Percentiles rank a stretch among this genome's conserved stretches.
Evolutionary conservation across 2,888 invertebrate genomes (phyloP).

Genomic region (Pasiphila rectangulata): DNA sequence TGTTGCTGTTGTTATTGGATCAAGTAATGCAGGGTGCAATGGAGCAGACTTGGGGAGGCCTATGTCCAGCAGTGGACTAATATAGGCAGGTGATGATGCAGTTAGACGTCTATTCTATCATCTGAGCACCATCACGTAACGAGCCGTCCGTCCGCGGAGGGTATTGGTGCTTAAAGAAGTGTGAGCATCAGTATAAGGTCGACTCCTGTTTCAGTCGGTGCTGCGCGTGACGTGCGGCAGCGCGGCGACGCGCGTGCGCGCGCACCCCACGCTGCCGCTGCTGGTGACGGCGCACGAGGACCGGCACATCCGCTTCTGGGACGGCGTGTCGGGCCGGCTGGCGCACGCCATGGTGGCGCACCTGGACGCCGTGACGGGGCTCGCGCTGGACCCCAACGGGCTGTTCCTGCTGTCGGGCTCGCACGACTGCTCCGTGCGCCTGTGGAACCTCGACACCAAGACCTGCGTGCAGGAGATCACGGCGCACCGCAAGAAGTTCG

Average conservation of each 20-base stretch:
- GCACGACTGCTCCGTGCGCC: slow-evolving; percentile 98
- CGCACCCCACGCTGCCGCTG: slow-evolving; percentile 97
- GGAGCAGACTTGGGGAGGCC: too few relatives aligned
- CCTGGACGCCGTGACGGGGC: slow-evolving; percentile 98
- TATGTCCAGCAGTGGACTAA: too few relatives aligned
- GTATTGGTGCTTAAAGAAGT: background rate
- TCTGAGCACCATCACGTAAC: too few relatives aligned
- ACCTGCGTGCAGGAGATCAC: slow-evolving; percentile 99
- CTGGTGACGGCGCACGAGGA: slow-evolving; percentile 99
- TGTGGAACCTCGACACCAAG: slow-evolving; percentile 99
- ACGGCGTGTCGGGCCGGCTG: slow-evolving; percentile 95
- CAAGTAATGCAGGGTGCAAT: too few relatives aligned
- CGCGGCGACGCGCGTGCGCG: slow-evolving; percentile 89
- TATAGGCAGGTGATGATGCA: too few relatives aligned
- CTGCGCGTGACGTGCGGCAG: slow-evolving; percentile 83
- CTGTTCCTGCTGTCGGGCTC: slow-evolving; percentile 98
- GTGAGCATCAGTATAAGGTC: too few relatives aligned
- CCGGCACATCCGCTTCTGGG: slow-evolving; percentile 99
- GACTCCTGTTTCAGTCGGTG: slow-evolving; percentile 76
- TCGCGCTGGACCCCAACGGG: slow-evolving; percentile 99
- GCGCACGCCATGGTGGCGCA: slow-evolving; percentile 99
- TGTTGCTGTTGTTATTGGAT: too few relatives aligned
- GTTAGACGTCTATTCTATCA: too few relatives aligned
- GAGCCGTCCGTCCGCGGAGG: too few relatives aligned
- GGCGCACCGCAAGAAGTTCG: slow-evolving; percentile 99